A percentile compares a stretch with the other conserved stretches of the same genome.
Conservation (phyloP, 1,140 invertebrate species). For the Tetranychus cinnabarinus region DNA sequence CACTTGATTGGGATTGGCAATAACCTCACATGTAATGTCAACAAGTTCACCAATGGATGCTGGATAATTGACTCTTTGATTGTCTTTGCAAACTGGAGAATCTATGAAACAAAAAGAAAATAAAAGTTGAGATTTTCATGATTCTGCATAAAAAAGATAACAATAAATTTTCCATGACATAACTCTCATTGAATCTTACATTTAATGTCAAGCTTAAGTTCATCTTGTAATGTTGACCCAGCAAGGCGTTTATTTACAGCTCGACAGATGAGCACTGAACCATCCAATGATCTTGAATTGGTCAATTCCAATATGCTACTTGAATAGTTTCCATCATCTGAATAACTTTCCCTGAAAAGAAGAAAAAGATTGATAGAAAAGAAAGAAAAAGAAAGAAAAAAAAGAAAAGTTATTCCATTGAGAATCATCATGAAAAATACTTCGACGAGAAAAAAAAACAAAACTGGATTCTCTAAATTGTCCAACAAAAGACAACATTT, state of each 20-base stretch:
- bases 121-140: background rate
- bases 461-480: no score
- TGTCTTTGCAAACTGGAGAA: conserved; percentile 54
- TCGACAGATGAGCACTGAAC: conserved; percentile 50
- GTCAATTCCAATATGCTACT: conserved; percentile 52
- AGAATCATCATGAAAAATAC: no score
- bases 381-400: background rate
- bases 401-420: background rate
- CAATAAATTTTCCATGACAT: no score
- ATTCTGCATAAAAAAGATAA: no score
- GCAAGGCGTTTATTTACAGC: conserved; percentile 42
- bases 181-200: conserved; percentile 31
- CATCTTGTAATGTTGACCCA: conserved; percentile 41
- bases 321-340: conserved; percentile 56
- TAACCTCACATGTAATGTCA: conserved; percentile 60
- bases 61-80: conserved; percentile 54
- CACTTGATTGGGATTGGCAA: conserved; percentile 53
- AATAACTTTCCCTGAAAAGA: conserved; percentile 27
- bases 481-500: no score
- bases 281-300: conserved; percentile 47
- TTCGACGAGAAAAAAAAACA: no score
- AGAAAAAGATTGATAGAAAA: background rate
- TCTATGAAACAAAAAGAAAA: conserved; percentile 29
- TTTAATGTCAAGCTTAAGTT: conserved; percentile 58
- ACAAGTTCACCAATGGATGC: conserved; percentile 68